A percentile compares a stretch with the other conserved stretches of the same genome.
These are phyloP conservation scores for Trachops cirrhosus DNA, from an alignment of 2,797 vertebrate species.

Conservation along the genomic window DNA sequence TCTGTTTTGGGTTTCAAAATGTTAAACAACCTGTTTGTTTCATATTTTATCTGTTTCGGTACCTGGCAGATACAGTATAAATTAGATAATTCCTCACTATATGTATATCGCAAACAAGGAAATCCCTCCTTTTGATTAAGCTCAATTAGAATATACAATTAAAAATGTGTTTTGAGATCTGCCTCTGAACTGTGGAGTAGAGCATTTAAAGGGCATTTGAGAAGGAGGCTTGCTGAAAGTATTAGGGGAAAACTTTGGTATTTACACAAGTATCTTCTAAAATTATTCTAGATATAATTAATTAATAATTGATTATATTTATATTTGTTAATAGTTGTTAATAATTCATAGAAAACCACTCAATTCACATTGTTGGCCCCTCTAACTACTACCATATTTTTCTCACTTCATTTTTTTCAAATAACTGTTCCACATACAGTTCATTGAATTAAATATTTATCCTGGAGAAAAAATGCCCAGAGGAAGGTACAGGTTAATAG, in stretches of 20 bases:
- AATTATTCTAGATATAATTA: not conserved
- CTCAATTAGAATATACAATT: not conserved
- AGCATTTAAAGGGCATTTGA: not conserved
- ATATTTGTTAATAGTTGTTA: not conserved
- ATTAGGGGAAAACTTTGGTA: not conserved
- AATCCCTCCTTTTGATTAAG: not conserved
- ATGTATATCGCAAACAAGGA: not conserved
- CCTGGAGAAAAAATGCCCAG: not conserved
- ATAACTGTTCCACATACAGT: not conserved
- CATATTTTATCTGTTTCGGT: not conserved
- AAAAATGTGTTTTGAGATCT: not conserved
- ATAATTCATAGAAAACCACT: not conserved
- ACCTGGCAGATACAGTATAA: not conserved
- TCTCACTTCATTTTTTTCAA: not conserved
- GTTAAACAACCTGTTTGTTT: not conserved
- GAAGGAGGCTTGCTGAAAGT: not conserved
- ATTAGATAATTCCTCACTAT: not conserved
- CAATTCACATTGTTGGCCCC: not conserved
- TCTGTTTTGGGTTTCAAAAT: not conserved
- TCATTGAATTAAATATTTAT: conserved; percentile 21
- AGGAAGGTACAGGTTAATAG: not conserved
- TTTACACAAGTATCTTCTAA: not conserved
- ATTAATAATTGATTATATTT: not conserved
- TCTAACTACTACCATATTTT: not conserved
- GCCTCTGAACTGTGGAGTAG: not conserved